phyloP scores from a whole-genome alignment of 2,797 vertebrate species.

The Peromyscus eremicus region DNA sequence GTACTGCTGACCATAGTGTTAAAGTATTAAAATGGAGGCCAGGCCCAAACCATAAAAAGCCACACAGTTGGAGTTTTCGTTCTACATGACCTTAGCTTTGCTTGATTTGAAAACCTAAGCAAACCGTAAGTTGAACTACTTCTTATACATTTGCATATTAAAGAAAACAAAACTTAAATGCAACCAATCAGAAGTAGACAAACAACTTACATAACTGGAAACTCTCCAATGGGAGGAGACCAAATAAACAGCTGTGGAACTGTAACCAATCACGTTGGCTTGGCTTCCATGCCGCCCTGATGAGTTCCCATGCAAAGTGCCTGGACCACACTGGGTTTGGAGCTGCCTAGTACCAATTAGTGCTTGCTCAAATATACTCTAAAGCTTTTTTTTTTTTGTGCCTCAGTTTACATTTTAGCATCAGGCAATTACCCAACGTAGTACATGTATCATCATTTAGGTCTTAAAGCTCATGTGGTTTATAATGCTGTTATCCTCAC shows the following conservation, averaged over 20 bases:
- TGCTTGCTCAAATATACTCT: background rate
- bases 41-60: background rate
- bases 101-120: background rate
- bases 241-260: background rate
- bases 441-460: background rate
- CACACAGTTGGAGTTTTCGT: background rate
- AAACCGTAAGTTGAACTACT: background rate
- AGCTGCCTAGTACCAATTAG: background rate
- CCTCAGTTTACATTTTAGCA: background rate
- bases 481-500: background rate
- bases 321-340: background rate
- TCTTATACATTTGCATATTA: background rate
- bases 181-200: background rate
- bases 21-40: background rate
- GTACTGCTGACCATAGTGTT: background rate
- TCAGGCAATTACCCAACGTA: background rate
- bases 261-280: background rate
- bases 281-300: background rate
- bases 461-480: background rate
- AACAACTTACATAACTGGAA: background rate
- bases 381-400: too few relatives aligned
- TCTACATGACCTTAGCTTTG: background rate
- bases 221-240: background rate
- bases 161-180: background rate
- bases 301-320: background rate